Percentiles rank a stretch among this genome's conserved stretches.
Evolutionary conservation across 1,140 invertebrate genomes (phyloP).

Genomic region (Portunus trituberculatus): DNA sequence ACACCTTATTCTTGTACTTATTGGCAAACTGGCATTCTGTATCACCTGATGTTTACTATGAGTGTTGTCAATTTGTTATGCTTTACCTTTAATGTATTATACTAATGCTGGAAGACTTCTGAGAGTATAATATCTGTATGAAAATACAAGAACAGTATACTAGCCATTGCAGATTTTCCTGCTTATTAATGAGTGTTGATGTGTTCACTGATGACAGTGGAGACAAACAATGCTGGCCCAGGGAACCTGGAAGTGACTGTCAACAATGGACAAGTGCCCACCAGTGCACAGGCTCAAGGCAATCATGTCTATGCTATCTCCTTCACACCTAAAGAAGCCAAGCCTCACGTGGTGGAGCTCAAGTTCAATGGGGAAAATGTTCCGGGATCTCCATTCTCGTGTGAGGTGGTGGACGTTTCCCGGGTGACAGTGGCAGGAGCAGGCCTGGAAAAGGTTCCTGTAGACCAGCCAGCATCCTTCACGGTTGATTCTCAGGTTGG

Average conservation of each 20-base stretch:
- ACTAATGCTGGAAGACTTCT: not conserved
- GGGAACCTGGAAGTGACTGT: conserved; percentile 99
- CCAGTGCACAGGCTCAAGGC: conserved; percentile 95
- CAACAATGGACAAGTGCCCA: conserved; percentile 96
- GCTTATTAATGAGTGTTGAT: conserved; percentile 32
- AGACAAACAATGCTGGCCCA: conserved; percentile 97
- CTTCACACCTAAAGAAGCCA: conserved; percentile 94
- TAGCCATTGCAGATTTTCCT: not conserved
- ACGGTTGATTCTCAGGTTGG: conserved; percentile 87
- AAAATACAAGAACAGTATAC: conserved; percentile 67
- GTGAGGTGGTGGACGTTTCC: conserved; percentile 87
- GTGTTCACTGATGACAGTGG: conserved; percentile 85
- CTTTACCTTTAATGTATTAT: not conserved
- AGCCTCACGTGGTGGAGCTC: conserved; percentile 94
- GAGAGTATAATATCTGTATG: not conserved
- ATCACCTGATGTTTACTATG: not conserved
- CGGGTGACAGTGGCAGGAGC: conserved; percentile 89
- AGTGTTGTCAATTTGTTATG: too few species aligned
- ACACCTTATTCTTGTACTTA: not conserved
- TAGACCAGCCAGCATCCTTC: conserved; percentile 91
- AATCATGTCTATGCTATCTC: conserved; percentile 98
- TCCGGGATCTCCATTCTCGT: conserved; percentile 89
- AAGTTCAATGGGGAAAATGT: conserved; percentile 98
- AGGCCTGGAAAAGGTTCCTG: conserved; percentile 94
- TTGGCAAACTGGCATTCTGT: not conserved